Conservation (phyloP, 2,888 invertebrate genomes). For the Crematogaster levior region DNA sequence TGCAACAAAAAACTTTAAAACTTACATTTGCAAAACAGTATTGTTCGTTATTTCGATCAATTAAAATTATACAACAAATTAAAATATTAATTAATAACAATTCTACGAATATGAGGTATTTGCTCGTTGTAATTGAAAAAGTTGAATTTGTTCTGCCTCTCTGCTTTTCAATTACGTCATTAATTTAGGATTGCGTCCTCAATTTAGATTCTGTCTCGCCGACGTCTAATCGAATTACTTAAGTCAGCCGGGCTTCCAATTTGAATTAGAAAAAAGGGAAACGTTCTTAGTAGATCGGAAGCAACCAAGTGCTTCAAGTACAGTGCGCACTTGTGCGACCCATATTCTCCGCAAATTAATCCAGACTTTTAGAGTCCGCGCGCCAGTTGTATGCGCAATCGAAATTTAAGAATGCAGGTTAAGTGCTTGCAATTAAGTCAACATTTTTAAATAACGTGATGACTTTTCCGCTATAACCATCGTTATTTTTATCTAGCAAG, state of each 20-base stretch:
- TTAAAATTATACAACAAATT: not conserved
- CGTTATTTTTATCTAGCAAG: not conserved
- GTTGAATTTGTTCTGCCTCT: not conserved
- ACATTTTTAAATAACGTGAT: slow-evolving; percentile 30
- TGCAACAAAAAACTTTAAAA: slow-evolving; percentile 6
- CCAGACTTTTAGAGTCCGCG: slow-evolving; percentile 62
- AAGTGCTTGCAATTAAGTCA: slow-evolving; percentile 45
- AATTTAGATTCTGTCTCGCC: slow-evolving; percentile 9
- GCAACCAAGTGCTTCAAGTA: not conserved
- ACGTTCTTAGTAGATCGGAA: slow-evolving; percentile 12
- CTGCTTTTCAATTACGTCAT: slow-evolving; percentile 1
- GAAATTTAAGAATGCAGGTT: slow-evolving; percentile 55
- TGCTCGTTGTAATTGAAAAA: not conserved
- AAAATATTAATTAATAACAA: not conserved
- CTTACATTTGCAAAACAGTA: not conserved
- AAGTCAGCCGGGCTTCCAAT: not conserved
- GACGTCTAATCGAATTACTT: slow-evolving; percentile 29
- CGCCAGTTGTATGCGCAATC: slow-evolving; percentile 2
- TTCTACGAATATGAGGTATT: not conserved
- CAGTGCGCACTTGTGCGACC: slow-evolving; percentile 65
- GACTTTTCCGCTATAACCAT: not conserved
- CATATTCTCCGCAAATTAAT: slow-evolving; percentile 69
- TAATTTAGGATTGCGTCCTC: not conserved
- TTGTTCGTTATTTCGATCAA: not conserved
- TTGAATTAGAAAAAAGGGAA: slow-evolving; percentile 15